phyloP scores from a whole-genome alignment of 2,113 vertebrate species.

The Opisthocomus hoazin region DNA sequence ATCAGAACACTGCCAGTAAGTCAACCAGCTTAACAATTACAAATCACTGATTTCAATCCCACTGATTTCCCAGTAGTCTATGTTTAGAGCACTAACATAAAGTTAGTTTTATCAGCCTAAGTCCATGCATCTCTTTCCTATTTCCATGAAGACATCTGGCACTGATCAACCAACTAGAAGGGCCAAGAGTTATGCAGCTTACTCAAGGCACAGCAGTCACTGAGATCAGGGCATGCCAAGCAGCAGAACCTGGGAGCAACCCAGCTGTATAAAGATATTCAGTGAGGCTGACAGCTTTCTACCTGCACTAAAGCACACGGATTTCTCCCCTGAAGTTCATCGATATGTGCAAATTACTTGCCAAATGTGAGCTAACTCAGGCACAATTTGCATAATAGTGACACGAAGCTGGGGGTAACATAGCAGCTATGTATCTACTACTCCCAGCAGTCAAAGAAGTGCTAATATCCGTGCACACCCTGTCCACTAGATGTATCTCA shows the following conservation, averaged over 20 bases:
- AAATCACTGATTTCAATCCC: not conserved
- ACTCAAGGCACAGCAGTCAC: not conserved
- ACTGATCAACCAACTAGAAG: not conserved
- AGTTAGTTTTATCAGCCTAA: not conserved
- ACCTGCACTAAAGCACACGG: not conserved
- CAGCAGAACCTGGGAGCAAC: not conserved
- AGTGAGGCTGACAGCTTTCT: not conserved
- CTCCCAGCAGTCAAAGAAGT: not conserved
- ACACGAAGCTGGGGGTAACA: not conserved
- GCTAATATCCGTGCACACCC: not conserved
- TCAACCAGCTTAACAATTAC: not conserved
- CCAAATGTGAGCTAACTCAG: not conserved
- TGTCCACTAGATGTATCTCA: not conserved
- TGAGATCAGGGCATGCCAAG: not conserved
- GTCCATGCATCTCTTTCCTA: not conserved
- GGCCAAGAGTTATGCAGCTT: not conserved
- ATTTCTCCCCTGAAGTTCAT: not conserved
- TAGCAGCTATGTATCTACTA: not conserved
- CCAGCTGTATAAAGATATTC: not conserved
- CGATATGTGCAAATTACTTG: not conserved
- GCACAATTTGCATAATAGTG: not conserved
- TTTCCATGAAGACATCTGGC: not conserved
- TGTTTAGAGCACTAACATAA: not conserved
- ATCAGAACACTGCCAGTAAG: not conserved
- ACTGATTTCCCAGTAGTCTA: not conserved